Evolutionary conservation across 2,797 vertebrate species (phyloP).

Genomic region (Pangasius djambal): DNA sequence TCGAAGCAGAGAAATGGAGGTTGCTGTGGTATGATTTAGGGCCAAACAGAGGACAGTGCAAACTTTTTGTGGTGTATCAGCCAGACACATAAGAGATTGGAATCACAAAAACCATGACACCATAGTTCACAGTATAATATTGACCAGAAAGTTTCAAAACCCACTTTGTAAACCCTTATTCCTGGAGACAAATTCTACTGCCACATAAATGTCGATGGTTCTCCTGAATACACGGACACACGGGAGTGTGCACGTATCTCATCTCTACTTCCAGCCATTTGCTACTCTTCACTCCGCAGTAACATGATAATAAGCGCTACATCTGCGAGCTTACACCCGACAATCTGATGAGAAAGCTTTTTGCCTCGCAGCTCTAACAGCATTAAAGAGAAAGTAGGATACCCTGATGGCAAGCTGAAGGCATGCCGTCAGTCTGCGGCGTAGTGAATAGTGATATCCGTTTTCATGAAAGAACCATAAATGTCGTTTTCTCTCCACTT

Average conservation of each 20-base stretch:
- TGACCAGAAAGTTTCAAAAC: neutral
- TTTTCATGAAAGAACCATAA: conserved; percentile 82
- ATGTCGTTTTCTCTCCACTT: conserved; percentile 75
- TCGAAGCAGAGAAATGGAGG: neutral
- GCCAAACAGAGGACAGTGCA: neutral
- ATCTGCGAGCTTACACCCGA: conserved; percentile 15
- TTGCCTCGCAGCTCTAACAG: conserved; percentile 34
- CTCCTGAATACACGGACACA: neutral
- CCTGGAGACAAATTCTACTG: neutral
- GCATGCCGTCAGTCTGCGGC: conserved; percentile 62
- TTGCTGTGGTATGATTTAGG: neutral
- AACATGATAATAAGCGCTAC: conserved; percentile 40
- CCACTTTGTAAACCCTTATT: neutral
- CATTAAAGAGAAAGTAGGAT: conserved; percentile 26
- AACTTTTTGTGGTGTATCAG: neutral
- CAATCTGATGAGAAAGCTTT: conserved; percentile 42
- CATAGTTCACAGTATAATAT: neutral
- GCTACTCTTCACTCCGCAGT: conserved; percentile 36
- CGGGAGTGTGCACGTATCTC: neutral
- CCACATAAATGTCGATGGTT: neutral
- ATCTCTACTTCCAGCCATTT: conserved; percentile 24
- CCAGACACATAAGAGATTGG: neutral
- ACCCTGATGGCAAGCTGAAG: conserved; percentile 37
- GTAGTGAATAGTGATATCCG: conserved; percentile 80
- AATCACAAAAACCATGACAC: neutral